Evolutionary conservation across 1,140 invertebrate species (phyloP).

Genomic region (Pseudomyrmex flavicornis): DNA sequence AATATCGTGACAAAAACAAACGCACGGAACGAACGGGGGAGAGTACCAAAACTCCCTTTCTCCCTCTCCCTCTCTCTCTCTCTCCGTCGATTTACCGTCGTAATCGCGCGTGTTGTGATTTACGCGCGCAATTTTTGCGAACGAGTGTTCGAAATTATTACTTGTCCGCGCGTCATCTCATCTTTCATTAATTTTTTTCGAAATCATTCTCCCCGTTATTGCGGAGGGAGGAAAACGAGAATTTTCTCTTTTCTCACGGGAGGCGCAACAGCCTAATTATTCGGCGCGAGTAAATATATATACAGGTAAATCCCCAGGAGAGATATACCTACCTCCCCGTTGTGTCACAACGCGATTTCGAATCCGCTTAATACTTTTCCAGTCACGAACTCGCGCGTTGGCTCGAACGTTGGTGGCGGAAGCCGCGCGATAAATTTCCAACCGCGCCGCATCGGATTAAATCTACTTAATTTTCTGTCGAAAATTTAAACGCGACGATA

Average conservation of each 20-base stretch:
- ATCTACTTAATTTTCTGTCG: conserved; percentile 56
- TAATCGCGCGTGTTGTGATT: conserved; percentile 72
- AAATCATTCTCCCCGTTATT: conserved; percentile 24
- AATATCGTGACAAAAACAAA: conserved; percentile 79
- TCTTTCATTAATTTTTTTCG: conserved; percentile 7
- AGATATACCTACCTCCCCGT: neutral
- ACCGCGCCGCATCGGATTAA: neutral
- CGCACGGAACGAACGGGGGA: neutral
- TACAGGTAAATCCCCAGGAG: conserved; percentile 24
- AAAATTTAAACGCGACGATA: conserved; percentile 48
- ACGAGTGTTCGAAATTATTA: conserved; percentile 51
- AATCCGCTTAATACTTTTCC: conserved; percentile 50
- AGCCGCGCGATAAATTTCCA: conserved; percentile 42
- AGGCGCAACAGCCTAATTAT: conserved; percentile 36
- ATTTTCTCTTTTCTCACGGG: neutral
- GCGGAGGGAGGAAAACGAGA: conserved; percentile 22
- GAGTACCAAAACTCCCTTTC: too few species aligned
- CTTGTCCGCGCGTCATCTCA: conserved; percentile 38
- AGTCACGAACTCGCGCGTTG: conserved; percentile 37
- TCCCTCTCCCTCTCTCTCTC: too few species aligned
- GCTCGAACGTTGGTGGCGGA: neutral
- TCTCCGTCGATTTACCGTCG: neutral
- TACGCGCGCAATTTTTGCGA: conserved; percentile 51
- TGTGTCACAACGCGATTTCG: neutral
- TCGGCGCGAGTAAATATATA: conserved; percentile 14